A percentile compares a stretch with the other conserved stretches of the same genome.
phyloP scores from a whole-genome alignment of 2,888 invertebrate genomes.

The Petrolisthes cinctipes region DNA sequence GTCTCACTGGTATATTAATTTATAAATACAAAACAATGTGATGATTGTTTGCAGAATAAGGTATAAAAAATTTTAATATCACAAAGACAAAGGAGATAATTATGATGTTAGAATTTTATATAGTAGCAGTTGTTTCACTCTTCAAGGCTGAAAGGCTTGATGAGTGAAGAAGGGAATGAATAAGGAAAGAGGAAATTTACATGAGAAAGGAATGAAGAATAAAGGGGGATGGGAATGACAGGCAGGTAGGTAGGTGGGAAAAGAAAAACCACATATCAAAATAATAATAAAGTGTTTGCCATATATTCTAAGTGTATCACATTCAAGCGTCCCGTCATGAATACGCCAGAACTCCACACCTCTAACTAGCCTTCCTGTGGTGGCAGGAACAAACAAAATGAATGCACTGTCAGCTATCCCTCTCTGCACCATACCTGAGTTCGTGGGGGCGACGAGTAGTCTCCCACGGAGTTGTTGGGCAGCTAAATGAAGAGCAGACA shows the following conservation, averaged over 20 bases:
- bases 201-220: not conserved
- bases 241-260: not conserved
- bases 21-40: not conserved
- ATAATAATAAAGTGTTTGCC: slow-evolving; percentile 44
- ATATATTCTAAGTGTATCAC: slow-evolving; percentile 47
- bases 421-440: slow-evolving; percentile 48
- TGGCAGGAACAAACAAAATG: slow-evolving; percentile 16
- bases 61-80: not conserved
- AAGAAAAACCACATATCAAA: slow-evolving; percentile 24
- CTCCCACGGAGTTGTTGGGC: slow-evolving; percentile 15
- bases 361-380: slow-evolving; percentile 20
- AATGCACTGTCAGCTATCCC: not conserved
- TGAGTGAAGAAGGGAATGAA: too few species aligned
- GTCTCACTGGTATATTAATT: not conserved
- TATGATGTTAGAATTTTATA: not conserved
- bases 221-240: not conserved
- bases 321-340: slow-evolving; percentile 45
- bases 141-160: too few species aligned
- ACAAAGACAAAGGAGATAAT: not conserved
- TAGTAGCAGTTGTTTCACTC: too few species aligned
- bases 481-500: slow-evolving; percentile 2
- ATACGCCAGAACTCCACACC: slow-evolving; percentile 35
- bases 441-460: slow-evolving; percentile 24
- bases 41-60: not conserved
- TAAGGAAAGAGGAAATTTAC: too few species aligned